Evolutionary conservation across 2,113 vertebrate genomes (phyloP).

Genomic region (Onychostruthus taczanowskii): DNA sequence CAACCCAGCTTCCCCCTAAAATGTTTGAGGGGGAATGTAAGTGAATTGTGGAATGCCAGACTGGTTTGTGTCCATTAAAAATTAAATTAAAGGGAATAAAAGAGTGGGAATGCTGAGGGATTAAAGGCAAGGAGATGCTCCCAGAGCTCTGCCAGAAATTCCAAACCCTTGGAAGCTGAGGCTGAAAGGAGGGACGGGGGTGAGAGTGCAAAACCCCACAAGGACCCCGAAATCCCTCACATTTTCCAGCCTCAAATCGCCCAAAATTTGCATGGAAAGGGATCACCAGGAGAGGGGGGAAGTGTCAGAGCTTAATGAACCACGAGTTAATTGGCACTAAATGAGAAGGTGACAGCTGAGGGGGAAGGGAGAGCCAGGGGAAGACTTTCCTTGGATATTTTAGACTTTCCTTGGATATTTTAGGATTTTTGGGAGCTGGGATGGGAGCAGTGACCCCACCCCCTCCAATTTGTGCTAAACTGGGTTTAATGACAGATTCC

Average conservation of each 20-base stretch:
- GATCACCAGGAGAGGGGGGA: not conserved
- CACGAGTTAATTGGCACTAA: not conserved
- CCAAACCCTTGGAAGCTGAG: not conserved
- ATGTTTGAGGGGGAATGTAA: not conserved
- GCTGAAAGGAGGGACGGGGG: accelerated
- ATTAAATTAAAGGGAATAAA: not conserved
- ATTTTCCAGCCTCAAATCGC: not conserved
- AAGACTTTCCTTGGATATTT: not conserved
- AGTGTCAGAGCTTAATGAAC: not conserved
- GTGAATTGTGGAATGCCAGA: not conserved
- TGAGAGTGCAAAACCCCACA: not conserved
- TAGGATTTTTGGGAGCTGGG: not conserved
- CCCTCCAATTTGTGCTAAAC: not conserved
- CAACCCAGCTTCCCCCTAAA: not conserved
- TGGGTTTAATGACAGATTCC: constrained; percentile 41
- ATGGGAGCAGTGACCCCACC: not conserved
- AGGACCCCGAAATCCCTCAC: not conserved
- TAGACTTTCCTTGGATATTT: not conserved
- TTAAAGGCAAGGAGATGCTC: not conserved
- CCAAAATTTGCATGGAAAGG: accelerated
- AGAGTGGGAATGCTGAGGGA: not conserved
- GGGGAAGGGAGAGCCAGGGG: not conserved
- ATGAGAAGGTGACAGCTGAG: not conserved
- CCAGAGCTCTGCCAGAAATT: not conserved
- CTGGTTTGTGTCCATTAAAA: not conserved